A percentile compares a stretch with the other conserved stretches of the same genome.
These are phyloP conservation scores for Tenodera sinensis DNA, from an alignment of 2,888 invertebrate species.

Conservation along the genomic window DNA sequence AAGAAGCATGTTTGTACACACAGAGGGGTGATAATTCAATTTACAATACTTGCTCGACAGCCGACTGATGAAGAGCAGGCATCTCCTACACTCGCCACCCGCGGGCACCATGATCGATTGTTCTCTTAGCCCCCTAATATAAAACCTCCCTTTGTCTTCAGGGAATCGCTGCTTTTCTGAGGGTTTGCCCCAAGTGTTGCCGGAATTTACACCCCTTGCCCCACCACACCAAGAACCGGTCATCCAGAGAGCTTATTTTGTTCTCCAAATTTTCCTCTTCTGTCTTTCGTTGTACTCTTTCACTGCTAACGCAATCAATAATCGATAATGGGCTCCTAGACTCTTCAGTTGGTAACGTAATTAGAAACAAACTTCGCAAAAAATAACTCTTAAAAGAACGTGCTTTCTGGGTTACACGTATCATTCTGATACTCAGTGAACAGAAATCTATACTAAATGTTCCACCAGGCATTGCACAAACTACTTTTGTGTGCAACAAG, in stretches of 20 bases:
- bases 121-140: not conserved
- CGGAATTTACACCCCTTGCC: not conserved
- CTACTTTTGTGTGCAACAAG: no score
- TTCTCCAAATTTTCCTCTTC: not conserved
- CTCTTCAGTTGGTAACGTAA: no score
- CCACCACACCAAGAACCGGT: not conserved
- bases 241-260: not conserved
- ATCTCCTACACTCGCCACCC: not conserved
- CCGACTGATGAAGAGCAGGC: constrained; percentile 8
- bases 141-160: not conserved
- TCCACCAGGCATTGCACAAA: no score
- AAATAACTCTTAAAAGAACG: no score
- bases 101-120: constrained; percentile 4
- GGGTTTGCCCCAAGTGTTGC: not conserved
- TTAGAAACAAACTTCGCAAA: no score
- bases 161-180: not conserved
- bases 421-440: no score
- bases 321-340: no score
- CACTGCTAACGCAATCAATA: no score
- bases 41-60: constrained; percentile 2
- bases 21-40: constrained; percentile 5
- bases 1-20: not conserved
- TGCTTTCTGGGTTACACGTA: no score
- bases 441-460: no score
- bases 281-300: not conserved